These are phyloP conservation scores for Erithacus rubecula DNA, from an alignment of 2,797 vertebrate species.

Conservation along the genomic window DNA sequence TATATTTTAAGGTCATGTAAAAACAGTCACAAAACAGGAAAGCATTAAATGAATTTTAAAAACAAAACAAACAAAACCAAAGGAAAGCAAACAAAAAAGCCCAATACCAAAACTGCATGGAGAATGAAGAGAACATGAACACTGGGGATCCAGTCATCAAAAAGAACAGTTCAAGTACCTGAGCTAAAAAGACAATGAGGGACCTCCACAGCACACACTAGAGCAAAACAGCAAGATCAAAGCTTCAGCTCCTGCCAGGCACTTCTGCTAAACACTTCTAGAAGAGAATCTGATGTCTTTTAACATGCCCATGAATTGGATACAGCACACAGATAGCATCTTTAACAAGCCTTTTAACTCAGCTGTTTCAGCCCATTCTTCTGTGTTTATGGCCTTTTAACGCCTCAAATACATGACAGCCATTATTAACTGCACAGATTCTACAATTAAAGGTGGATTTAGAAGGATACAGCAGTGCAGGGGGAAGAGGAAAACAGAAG, in stretches of 20 bases:
- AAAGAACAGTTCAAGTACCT: background rate
- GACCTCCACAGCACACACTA: background rate
- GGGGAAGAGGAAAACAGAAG: background rate
- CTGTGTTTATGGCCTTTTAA: slow-evolving; percentile 35
- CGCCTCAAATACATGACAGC: background rate
- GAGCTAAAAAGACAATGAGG: background rate
- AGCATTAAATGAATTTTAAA: background rate
- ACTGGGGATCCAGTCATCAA: background rate
- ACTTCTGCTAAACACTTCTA: slow-evolving; percentile 17
- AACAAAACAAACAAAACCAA: background rate
- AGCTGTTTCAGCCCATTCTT: background rate
- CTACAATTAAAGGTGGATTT: background rate
- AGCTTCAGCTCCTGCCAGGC: background rate
- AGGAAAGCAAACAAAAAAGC: background rate
- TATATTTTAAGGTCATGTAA: background rate
- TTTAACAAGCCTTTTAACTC: slow-evolving; percentile 26
- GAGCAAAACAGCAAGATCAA: background rate
- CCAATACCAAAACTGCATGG: background rate
- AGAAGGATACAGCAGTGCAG: background rate
- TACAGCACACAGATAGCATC: slow-evolving; percentile 41
- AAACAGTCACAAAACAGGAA: background rate
- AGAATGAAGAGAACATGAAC: background rate
- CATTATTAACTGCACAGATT: background rate
- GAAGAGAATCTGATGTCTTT: slow-evolving; percentile 16
- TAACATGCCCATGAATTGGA: background rate